Evolutionary conservation across 2,797 vertebrate genomes (phyloP).

Genomic region (Knipowitschia caucasica): DNA sequence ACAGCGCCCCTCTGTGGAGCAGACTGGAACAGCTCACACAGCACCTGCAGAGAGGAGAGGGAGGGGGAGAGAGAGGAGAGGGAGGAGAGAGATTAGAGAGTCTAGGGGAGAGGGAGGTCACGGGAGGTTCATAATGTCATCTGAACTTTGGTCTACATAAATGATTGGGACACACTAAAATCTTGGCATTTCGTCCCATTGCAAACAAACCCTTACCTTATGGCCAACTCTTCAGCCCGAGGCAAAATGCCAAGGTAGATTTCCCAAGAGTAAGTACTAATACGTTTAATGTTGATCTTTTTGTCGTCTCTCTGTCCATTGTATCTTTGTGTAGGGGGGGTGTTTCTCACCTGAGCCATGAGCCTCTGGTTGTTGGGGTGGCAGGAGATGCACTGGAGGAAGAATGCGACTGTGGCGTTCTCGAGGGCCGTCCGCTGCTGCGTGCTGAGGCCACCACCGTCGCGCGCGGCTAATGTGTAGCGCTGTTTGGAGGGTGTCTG

Average conservation of each 20-base stretch:
- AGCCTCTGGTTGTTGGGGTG: slow-evolving; percentile 97
- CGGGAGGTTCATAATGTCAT: too few relatives aligned
- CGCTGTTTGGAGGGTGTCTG: slow-evolving; percentile 29
- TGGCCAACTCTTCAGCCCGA: too few relatives aligned
- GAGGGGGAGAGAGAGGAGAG: not conserved
- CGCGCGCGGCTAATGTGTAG: too few relatives aligned
- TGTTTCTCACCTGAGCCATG: slow-evolving; percentile 87
- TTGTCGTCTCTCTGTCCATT: too few relatives aligned
- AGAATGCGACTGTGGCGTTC: slow-evolving; percentile 96
- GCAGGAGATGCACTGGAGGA: slow-evolving; percentile 97
- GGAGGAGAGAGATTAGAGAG: not conserved
- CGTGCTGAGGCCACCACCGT: slow-evolving; percentile 86
- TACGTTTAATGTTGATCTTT: too few relatives aligned
- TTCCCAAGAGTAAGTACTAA: too few relatives aligned
- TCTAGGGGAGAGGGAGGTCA: slow-evolving; percentile 41
- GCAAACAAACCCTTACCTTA: too few relatives aligned
- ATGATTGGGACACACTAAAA: too few relatives aligned
- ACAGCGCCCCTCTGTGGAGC: slow-evolving; percentile 91
- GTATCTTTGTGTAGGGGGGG: too few relatives aligned
- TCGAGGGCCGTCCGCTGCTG: slow-evolving; percentile 96
- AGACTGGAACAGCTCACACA: slow-evolving; percentile 97
- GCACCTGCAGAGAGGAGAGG: slow-evolving; percentile 77
- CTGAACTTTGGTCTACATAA: too few relatives aligned
- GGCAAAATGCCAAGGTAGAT: too few relatives aligned
- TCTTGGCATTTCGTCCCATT: too few relatives aligned